Evolutionary conservation across 2,888 invertebrate genomes (phyloP).

Genomic region (Eilema sororculum): DNA sequence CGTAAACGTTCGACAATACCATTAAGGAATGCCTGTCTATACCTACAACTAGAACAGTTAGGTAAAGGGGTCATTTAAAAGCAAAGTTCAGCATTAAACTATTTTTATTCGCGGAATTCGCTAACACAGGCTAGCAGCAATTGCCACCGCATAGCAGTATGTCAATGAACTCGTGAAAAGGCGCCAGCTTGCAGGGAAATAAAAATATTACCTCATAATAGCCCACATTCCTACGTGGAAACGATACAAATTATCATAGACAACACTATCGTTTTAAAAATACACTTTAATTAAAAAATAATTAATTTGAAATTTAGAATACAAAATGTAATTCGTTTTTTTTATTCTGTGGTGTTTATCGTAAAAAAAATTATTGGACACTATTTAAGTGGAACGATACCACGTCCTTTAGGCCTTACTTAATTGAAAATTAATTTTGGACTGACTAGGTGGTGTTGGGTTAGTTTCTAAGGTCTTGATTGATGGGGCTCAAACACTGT

Average conservation of each 20-base stretch:
- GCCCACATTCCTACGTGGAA: slow-evolving; percentile 21
- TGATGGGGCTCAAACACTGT: too few relatives aligned
- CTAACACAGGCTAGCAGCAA: slow-evolving; percentile 25
- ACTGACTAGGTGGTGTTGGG: too few relatives aligned
- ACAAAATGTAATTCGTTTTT: too few relatives aligned
- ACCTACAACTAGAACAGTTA: neutral
- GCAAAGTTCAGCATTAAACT: slow-evolving; percentile 35
- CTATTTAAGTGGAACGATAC: too few relatives aligned
- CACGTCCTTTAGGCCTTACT: too few relatives aligned
- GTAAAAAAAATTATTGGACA: too few relatives aligned
- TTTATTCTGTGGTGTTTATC: too few relatives aligned
- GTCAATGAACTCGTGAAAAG: slow-evolving; percentile 51
- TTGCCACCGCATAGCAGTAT: slow-evolving; percentile 50
- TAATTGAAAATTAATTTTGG: too few relatives aligned
- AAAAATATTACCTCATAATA: slow-evolving; percentile 27
- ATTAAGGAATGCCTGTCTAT: too few relatives aligned
- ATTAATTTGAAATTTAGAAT: neutral
- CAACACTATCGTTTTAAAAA: slow-evolving; percentile 4
- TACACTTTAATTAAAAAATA: slow-evolving; percentile 1
- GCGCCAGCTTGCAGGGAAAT: slow-evolving; percentile 37
- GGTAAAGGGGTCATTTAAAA: slow-evolving; percentile 9
- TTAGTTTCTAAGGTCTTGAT: too few relatives aligned
- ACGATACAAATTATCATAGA: slow-evolving; percentile 8
- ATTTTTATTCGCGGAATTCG: slow-evolving; percentile 41
- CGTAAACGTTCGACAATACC: neutral